Evolutionary conservation across 2,113 vertebrate genomes (phyloP), one percentile per base, ranked within the genome.

Genomic region (Odocoileus virginianus): DNA sequence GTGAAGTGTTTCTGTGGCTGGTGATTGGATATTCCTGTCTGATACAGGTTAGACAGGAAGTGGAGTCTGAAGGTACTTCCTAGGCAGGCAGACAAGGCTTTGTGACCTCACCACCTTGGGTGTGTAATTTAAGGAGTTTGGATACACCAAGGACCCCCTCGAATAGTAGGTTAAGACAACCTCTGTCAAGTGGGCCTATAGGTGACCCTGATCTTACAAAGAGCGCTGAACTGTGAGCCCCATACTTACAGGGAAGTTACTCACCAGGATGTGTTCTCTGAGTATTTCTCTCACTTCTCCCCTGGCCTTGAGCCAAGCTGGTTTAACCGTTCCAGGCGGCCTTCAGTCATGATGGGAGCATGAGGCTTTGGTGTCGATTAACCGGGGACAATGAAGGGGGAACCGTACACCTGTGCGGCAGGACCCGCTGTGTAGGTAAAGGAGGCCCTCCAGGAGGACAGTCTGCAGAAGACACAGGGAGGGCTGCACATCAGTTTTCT

Each of bases 361-460:
- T 7, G 40, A 76, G 71, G 40, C 71, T 76, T 76, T 76, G 71
- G 71, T 76, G 36, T 76, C 11, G 1, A 43, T 14, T 15, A 40
- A 25, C 71, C 0, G 11, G 40, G 40, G 6, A 8, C 71, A 43
- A 0, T 27, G 2, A 14, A 43, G 23, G 21, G 40, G 40, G 12
- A 43, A 2, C 71, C 27, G 23, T 27, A 27, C 71, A 0, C 71
- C 40, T 43, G 40, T 13, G 23, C 27, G 40, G 40, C 23, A 43
- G 71, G 71, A 43, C 23, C 40, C 13, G 23, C 7, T 43, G 23
- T 76, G 71, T 23, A 76, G 36, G 40, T 4, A 27, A 43, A 43
- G 71, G 23, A 43, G 23, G 27, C 4, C 71, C 40, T 43, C 11
- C 71, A 2, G 71, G 71, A 7, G 40, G 40, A 43, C 71, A 7